Evolutionary conservation across 2,113 vertebrate species (phyloP).

Genomic region (Sapajus apella): DNA sequence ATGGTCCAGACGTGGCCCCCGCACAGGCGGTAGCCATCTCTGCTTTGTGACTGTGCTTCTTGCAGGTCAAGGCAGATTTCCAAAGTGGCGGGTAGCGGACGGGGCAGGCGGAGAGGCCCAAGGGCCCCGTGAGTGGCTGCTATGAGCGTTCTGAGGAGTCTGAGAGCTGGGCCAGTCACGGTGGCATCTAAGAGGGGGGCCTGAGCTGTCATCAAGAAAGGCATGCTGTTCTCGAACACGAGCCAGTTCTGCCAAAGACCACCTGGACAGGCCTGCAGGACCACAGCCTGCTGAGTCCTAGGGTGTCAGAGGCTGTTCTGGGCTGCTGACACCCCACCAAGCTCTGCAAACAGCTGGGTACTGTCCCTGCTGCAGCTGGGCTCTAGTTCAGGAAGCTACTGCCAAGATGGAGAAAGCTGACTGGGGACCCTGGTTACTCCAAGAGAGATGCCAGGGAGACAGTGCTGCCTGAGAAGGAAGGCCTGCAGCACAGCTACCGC

Average conservation of each 20-base stretch:
- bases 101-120: neutral
- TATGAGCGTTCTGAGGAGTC: neutral
- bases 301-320: neutral
- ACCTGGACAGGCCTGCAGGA: neutral
- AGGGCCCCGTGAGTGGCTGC: neutral
- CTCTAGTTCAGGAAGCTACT: neutral
- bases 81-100: neutral
- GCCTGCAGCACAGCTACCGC: neutral
- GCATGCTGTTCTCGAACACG: neutral
- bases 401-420: neutral
- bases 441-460: neutral
- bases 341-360: neutral
- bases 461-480: conserved; percentile 47
- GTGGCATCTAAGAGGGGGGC: neutral
- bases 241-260: neutral
- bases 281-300: neutral
- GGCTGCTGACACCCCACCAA: fast-evolving
- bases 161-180: neutral
- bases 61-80: fast-evolving
- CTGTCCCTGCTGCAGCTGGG: neutral
- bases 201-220: neutral
- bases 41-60: neutral
- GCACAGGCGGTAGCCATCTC: neutral
- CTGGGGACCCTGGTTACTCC: neutral
- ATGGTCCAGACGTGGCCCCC: neutral